phyloP scores from a whole-genome alignment of 2,888 invertebrate species.

The Polydrusus pterygomalis region DNA sequence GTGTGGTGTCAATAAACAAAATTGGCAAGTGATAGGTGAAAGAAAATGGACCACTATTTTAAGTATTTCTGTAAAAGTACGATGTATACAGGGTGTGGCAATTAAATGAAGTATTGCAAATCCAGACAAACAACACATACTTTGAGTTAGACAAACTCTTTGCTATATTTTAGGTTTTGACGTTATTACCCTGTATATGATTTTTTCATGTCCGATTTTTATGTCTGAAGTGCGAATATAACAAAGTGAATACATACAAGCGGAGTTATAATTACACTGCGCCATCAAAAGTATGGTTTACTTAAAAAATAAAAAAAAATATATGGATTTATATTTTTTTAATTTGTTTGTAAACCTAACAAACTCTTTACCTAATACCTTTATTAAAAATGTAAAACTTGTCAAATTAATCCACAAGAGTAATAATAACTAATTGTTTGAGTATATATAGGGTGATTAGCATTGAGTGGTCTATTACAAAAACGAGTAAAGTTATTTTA shows the following conservation, averaged over 20 bases:
- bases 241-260: conserved; percentile 15
- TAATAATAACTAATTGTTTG: too few species aligned
- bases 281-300: not conserved
- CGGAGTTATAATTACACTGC: not conserved
- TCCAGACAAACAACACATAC: not conserved
- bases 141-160: too few species aligned
- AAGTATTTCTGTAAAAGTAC: not conserved
- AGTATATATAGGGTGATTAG: too few species aligned
- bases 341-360: too few species aligned
- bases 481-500: too few species aligned
- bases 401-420: too few species aligned
- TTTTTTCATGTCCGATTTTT: conserved; percentile 1
- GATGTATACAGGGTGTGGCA: not conserved
- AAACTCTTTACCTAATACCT: too few species aligned
- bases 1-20: conserved; percentile 6
- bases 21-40: not conserved
- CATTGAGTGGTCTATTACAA: too few species aligned
- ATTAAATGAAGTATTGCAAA: too few species aligned
- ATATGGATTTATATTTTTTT: too few species aligned
- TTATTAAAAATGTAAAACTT: too few species aligned
- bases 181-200: too few species aligned
- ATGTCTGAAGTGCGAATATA: conserved; percentile 21
- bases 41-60: not conserved
- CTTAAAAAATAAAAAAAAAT: not conserved
- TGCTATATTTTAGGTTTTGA: not conserved